Base-by-base conservation (phyloP, 1,140 invertebrate genomes). In the Octopus sinensis region DNA sequence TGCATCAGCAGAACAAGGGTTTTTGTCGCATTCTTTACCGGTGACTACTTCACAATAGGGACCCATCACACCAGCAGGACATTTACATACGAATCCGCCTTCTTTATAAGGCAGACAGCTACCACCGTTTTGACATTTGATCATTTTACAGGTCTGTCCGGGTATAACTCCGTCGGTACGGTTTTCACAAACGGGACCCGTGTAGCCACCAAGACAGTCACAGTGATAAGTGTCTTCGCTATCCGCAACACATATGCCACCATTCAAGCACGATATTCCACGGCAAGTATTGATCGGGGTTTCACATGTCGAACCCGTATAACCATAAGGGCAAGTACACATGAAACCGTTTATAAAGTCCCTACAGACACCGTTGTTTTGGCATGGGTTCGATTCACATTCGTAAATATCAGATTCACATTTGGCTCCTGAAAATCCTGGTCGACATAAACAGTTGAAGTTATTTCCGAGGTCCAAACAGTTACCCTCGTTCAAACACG, bases 11-110 rank as follows among this genome's bases (percentile, higher is more conserved):
- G 95, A 92, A 89, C 97, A 98, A 0, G 97, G 97, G 89, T 96
- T 95, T 73, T 94, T 96, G 84, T 95, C 94, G 91, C 97, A 98
- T 81, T 83, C 85, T 89, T 98, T 97, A 89, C 98, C 95, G 88
- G 98, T 96, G 91, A 90, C 98, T 94, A 2, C 94, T 81, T 90
- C 87, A 85, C 88, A 90, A 79, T 94, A 94, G 23, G 90, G 83
- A 13, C 96, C 96, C 54, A 93, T 92, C 56, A 81, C 80, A 9
- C 54, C 56, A 6, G 52, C 5, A 53, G 77, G 77, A 53, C 77
- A 78, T 54, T 53, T 54, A 53, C 51, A 54, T 13, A 10, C 23
- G 52, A 10, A 53, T 30, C 54, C 52, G n/a, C 13, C 6, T 10
- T 82, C 76, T 71, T 83, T 80, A 97, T 95, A 53, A 95, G 93